Percentiles rank a stretch among this genome's conserved stretches.
Evolutionary conservation across 2,888 invertebrate genomes (phyloP).

Genomic region (Peribatodes rhomboidaria): DNA sequence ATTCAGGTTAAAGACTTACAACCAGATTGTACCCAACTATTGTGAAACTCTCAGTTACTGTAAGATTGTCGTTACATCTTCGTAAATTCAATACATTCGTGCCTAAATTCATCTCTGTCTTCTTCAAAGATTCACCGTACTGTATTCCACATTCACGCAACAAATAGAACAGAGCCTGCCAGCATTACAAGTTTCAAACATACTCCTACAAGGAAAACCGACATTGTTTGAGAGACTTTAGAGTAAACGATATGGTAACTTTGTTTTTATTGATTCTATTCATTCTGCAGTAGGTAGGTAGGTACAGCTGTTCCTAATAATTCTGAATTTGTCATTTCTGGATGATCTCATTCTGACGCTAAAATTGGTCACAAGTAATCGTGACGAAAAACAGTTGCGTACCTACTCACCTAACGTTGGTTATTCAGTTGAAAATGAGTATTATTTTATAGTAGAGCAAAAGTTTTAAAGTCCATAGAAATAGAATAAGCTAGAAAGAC

Average conservation of each 20-base stretch:
- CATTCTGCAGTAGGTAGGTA: neutral
- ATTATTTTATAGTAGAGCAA: neutral
- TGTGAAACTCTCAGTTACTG: too few species aligned
- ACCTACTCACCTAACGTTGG: too few species aligned
- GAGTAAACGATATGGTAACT: neutral
- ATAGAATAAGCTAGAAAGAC: too few species aligned
- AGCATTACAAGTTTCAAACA: neutral
- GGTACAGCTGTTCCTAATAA: slow-evolving; percentile 1
- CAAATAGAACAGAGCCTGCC: neutral
- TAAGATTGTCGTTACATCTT: neutral
- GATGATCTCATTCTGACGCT: slow-evolving; percentile 46
- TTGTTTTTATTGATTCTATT: neutral
- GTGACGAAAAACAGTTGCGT: slow-evolving; percentile 5
- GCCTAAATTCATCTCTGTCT: neutral
- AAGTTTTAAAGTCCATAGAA: too few species aligned
- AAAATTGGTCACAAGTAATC: slow-evolving; percentile 14
- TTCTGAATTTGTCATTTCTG: slow-evolving; percentile 33
- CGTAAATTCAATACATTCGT: neutral
- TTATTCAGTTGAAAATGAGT: neutral
- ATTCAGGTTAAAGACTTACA: too few species aligned
- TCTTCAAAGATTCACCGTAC: neutral
- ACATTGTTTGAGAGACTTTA: neutral
- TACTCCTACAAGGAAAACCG: slow-evolving; percentile 1
- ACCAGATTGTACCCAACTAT: too few species aligned
- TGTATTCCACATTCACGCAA: neutral